Percentiles rank a stretch among this genome's conserved stretches.
Conservation (phyloP, 2,113 vertebrate species). For the Lycaon pictus region DNA sequence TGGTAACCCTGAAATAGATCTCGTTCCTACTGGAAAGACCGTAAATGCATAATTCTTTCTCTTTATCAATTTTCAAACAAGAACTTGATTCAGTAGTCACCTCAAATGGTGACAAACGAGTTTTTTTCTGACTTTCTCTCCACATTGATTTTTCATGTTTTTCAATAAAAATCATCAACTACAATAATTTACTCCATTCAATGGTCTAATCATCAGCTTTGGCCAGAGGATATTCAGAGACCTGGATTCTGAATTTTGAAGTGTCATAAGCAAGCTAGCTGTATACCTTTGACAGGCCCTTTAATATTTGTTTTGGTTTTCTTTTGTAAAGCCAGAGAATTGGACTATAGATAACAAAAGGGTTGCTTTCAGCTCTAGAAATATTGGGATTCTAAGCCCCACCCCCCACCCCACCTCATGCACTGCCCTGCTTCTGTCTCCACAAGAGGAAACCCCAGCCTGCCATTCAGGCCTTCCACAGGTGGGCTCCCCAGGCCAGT, state of each 20-base stretch:
- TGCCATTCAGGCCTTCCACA: neutral
- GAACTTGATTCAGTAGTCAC: constrained; percentile 3
- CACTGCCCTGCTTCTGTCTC: neutral
- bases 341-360: neutral
- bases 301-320: neutral
- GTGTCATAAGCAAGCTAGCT: neutral
- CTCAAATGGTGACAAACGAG: neutral
- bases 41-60: neutral
- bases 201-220: neutral
- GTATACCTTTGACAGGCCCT: neutral
- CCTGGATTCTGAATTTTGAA: neutral
- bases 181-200: neutral
- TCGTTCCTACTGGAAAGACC: neutral
- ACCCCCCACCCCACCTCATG: too few species aligned
- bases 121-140: neutral
- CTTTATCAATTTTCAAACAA: neutral
- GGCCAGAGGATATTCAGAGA: neutral
- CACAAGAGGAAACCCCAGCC: neutral
- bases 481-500: neutral
- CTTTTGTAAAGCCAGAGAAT: neutral
- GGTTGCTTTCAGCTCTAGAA: neutral
- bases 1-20: neutral
- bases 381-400: neutral
- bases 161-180: neutral
- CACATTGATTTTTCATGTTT: constrained; percentile 10